Base-by-base conservation (phyloP, 2,797 vertebrate genomes). In the Paguma larvata region DNA sequence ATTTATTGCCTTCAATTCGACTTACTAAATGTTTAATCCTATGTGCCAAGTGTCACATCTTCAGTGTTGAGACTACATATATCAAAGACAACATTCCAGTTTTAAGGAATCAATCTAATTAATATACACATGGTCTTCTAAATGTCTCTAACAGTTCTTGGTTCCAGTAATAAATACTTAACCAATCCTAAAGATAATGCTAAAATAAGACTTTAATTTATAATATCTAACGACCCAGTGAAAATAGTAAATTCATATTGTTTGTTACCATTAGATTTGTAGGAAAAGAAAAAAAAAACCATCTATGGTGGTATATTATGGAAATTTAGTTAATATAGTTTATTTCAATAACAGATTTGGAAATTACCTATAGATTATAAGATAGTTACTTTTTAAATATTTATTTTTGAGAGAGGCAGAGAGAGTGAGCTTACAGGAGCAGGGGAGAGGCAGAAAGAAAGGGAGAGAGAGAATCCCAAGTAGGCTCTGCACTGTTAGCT, bases 311-410 rank as follows among this genome's bases (percentile, higher is more conserved):
- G 8, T 38, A 89, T 97, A 90, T 80, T 51, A 94, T 91, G 62
- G 80, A 73, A 86, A 91, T 14, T 38, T 85, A 82, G 59, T 89
- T 72, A 96, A 95, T 97, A 96, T n/a, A 95, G 68, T 97, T 94
- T 94, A 73, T 95, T 92, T 93, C 53, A 70, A 93, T 82, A 82
- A 92, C 41, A 97, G 89, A 97, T 97, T 96, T 93, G 96, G 77
- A 89, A 96, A 97, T 97, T 91, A 92, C 48, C 44, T 98, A 44
- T 93, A 79, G 84, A 95, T 89, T 85, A 75, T 87, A 96, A n/a
- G 15, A 19, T 72, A 82, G 68, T 59, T 59, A 59, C 10, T 59
- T 56, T 94, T 94, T 72, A 59, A 23, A 59, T 6, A 51, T 91
- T 89, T 63, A 95, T 89, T 83, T 85, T 59, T 59, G 56, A 56